Percentiles rank a stretch among this genome's conserved stretches.
These are phyloP conservation scores for Aphis craccivora DNA, from an alignment of 1,140 invertebrate genomes.

Conservation along the genomic window DNA sequence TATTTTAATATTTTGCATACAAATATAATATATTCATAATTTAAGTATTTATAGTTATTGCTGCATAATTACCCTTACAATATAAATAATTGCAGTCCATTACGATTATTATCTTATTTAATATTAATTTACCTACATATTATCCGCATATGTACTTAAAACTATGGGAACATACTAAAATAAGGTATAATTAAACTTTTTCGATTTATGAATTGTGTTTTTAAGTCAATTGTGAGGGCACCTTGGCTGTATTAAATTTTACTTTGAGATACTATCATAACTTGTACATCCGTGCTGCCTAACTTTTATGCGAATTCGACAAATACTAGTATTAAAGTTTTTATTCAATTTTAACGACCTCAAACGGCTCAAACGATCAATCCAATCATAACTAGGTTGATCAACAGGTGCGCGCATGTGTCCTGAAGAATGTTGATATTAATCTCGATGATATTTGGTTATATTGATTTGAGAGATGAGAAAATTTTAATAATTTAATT, in stretches of 20 bases:
- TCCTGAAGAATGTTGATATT: background rate
- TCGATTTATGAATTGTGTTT: background rate
- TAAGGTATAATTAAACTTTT: background rate
- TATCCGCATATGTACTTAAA: background rate
- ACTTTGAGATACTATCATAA: background rate
- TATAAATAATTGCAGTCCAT: background rate
- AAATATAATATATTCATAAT: background rate
- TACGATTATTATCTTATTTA: background rate
- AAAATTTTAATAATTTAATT: slow-evolving; percentile 24
- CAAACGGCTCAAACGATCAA: background rate
- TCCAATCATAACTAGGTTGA: background rate
- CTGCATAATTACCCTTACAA: background rate
- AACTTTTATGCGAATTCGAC: background rate
- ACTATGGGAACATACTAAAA: background rate
- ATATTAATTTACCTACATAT: background rate
- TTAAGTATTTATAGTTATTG: background rate
- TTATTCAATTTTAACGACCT: slow-evolving; percentile 15
- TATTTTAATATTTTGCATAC: background rate
- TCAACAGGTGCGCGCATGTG: background rate
- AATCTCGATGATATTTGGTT: background rate
- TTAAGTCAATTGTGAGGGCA: background rate
- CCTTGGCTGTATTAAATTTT: background rate
- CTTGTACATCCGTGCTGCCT: background rate
- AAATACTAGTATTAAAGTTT: background rate
- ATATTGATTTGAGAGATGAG: background rate